Percentiles rank a stretch among this genome's conserved stretches.
Conservation (phyloP, 1,140 invertebrate genomes). For the Ganaspis sp. region DNA sequence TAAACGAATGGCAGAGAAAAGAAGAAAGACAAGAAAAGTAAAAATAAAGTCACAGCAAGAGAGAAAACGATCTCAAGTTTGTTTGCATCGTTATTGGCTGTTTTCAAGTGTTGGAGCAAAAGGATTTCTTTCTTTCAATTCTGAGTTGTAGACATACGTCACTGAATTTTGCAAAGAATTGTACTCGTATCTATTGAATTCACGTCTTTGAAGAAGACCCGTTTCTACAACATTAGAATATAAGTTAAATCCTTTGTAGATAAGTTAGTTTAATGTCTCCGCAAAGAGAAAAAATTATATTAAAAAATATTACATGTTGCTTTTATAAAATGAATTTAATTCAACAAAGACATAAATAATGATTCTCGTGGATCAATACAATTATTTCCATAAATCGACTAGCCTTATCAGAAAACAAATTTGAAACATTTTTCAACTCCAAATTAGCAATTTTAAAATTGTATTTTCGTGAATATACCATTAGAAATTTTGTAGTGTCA, state of each 20-base stretch:
- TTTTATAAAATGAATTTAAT: too few species aligned
- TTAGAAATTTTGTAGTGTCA: too few species aligned
- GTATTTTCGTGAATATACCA: too few species aligned
- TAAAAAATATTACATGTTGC: too few species aligned
- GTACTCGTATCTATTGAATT: not conserved
- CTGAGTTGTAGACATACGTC: not conserved
- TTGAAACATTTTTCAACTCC: too few species aligned
- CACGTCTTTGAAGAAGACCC: not conserved
- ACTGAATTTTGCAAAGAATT: not conserved
- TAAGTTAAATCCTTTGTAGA: not conserved
- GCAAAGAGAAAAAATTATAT: too few species aligned
- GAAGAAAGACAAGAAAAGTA: not conserved
- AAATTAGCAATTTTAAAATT: too few species aligned
- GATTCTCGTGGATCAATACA: too few species aligned
- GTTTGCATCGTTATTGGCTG: constrained; percentile 57
- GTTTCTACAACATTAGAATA: not conserved
- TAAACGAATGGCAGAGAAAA: not conserved
- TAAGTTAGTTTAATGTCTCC: too few species aligned
- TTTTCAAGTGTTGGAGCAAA: constrained; percentile 34
- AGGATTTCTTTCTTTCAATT: constrained; percentile 11
- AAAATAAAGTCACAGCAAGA: not conserved
- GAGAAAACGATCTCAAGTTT: constrained; percentile 32
- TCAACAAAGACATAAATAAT: too few species aligned
- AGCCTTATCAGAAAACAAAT: too few species aligned
- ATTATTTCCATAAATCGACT: too few species aligned